These are phyloP conservation scores for Serripes groenlandicus DNA, from an alignment of 2,888 invertebrate species.

Conservation along the genomic window DNA sequence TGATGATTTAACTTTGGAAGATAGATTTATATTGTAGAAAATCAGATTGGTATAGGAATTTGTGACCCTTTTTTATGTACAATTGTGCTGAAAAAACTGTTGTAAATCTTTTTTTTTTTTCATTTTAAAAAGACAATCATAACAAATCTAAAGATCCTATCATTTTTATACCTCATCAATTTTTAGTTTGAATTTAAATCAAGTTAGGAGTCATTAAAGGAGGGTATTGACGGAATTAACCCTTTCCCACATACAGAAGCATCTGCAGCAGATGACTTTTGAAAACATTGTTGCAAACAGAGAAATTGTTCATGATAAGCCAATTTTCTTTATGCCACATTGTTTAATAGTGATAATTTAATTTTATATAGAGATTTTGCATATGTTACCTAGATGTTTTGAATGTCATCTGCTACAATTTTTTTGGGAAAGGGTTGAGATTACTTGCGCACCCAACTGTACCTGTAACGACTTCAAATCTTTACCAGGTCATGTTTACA, in stretches of 20 bases:
- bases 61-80: too few relatives aligned
- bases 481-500: conserved; percentile 18
- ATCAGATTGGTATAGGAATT: too few relatives aligned
- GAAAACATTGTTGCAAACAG: background rate
- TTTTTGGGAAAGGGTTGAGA: background rate
- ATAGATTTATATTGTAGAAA: too few relatives aligned
- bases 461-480: conserved; percentile 21
- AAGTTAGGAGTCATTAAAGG: background rate
- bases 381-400: background rate
- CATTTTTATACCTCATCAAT: too few relatives aligned
- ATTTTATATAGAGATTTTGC: background rate
- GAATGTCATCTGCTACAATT: background rate
- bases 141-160: too few relatives aligned
- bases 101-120: too few relatives aligned
- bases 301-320: background rate
- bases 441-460: background rate
- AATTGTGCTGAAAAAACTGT: too few relatives aligned
- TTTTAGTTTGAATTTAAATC: too few relatives aligned
- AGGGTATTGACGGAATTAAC: background rate
- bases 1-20: too few relatives aligned
- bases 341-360: background rate
- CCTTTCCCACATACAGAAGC: background rate
- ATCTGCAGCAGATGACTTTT: too few relatives aligned
- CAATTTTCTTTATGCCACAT: background rate
- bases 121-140: too few relatives aligned